Conservation (phyloP, 2,888 invertebrate genomes). For the Drosophila sordidapex region DNA sequence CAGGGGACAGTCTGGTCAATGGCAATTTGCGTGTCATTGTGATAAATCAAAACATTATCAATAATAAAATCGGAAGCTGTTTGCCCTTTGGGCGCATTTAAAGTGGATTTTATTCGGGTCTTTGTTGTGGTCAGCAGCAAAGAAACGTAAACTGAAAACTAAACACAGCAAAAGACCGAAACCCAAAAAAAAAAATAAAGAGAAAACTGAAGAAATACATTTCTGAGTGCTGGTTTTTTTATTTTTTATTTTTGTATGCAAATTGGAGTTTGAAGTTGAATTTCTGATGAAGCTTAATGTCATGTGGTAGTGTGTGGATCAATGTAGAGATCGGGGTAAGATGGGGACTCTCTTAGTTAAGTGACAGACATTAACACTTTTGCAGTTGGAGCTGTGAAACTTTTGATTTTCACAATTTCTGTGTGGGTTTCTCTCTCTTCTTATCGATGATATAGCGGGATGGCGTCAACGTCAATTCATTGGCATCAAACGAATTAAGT, state of each 20-base stretch:
- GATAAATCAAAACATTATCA: constrained; percentile 83
- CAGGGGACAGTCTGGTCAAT: constrained; percentile 26
- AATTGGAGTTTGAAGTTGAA: constrained; percentile 65
- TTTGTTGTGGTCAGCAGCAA: constrained; percentile 63
- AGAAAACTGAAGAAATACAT: constrained; percentile 18
- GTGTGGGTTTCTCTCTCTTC: constrained; percentile 4
- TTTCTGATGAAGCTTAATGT: constrained; percentile 73
- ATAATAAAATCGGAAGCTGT: constrained; percentile 82
- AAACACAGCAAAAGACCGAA: constrained; percentile 26
- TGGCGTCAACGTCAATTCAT: constrained; percentile 64
- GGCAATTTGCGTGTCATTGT: constrained; percentile 76
- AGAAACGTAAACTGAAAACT: constrained; percentile 7
- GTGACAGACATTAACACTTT: constrained; percentile 77
- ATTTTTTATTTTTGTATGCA: constrained; percentile 59
- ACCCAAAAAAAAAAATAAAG: constrained; percentile 18
- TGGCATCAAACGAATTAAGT: constrained; percentile 70
- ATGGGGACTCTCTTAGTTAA: constrained; percentile 43
- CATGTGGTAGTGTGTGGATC: constrained; percentile 11
- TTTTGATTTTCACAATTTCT: constrained; percentile 64
- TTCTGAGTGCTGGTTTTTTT: constrained; percentile 65
- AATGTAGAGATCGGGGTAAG: neutral
- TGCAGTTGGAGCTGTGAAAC: constrained; percentile 65
- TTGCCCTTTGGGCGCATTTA: constrained; percentile 72
- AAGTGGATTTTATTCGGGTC: constrained; percentile 53
- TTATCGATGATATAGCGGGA: constrained; percentile 69